Evolutionary conservation across 1,140 invertebrate species (phyloP).

Genomic region (Drosophila teissieri): DNA sequence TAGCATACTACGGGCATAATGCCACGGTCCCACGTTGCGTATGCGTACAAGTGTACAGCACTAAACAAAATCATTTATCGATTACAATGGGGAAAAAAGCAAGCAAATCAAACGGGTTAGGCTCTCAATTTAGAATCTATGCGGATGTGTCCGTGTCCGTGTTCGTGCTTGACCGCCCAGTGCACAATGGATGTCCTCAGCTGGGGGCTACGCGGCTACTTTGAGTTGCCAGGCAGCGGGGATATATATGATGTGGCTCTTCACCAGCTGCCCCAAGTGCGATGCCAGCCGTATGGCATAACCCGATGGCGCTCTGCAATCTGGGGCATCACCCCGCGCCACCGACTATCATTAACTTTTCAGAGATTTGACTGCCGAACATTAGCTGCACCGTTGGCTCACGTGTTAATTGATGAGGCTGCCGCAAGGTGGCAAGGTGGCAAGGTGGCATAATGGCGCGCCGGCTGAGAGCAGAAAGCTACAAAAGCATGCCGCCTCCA

Average conservation of each 20-base stretch:
- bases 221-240: conserved; percentile 22
- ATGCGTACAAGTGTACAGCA: conserved; percentile 37
- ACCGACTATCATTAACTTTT: conserved; percentile 21
- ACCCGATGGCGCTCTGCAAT: neutral
- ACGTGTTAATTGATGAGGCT: conserved; percentile 37
- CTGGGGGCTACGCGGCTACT: conserved; percentile 12
- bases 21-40: neutral
- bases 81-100: conserved; percentile 50
- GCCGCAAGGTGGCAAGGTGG: conserved; percentile 1
- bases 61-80: conserved; percentile 82
- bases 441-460: neutral
- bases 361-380: conserved; percentile 33
- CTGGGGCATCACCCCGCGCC: neutral
- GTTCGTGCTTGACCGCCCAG: conserved; percentile 17
- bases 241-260: conserved; percentile 7
- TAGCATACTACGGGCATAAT: conserved; percentile 43
- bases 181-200: conserved; percentile 28
- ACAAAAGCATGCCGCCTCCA: conserved; percentile 28
- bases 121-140: conserved; percentile 18
- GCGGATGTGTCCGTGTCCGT: conserved; percentile 9
- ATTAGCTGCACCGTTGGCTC: conserved; percentile 14
- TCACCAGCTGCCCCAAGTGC: neutral
- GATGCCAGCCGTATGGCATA: neutral
- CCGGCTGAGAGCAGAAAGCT: conserved; percentile 1
- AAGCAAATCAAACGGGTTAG: conserved; percentile 58